Evolutionary conservation across 2,797 vertebrate species (phyloP).

Genomic region (Paratrypauchen microcephalus): DNA sequence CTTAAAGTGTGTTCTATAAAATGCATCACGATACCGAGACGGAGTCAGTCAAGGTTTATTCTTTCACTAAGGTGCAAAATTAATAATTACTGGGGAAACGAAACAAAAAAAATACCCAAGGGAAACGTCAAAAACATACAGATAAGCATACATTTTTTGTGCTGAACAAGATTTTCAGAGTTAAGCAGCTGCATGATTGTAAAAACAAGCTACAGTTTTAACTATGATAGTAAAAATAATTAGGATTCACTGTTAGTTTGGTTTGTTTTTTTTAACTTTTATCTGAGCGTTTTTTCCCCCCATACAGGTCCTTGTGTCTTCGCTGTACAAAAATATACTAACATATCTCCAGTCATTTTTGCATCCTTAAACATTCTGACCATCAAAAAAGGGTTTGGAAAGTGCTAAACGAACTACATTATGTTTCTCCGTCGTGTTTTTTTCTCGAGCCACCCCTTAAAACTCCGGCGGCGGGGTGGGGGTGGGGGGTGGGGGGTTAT

Average conservation of each 20-base stretch:
- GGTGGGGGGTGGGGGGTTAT: constrained; percentile 22
- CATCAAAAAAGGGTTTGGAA: constrained; percentile 77
- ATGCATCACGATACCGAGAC: constrained; percentile 87
- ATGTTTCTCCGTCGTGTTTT: constrained; percentile 24
- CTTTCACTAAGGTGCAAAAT: constrained; percentile 79
- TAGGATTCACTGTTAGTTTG: constrained; percentile 72
- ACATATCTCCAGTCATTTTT: constrained; percentile 80
- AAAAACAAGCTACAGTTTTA: constrained; percentile 79
- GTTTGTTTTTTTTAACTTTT: constrained; percentile 67
- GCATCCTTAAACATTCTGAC: constrained; percentile 81
- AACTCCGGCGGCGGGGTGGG: constrained; percentile 42
- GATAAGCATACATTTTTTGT: constrained; percentile 76
- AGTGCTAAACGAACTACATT: constrained; percentile 75
- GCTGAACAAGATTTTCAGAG: constrained; percentile 76
- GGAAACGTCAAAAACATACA: constrained; percentile 59
- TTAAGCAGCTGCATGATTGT: constrained; percentile 80
- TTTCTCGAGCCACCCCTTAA: constrained; percentile 25
- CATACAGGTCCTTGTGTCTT: constrained; percentile 73
- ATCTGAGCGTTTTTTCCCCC: constrained; percentile 48
- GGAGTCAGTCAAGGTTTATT: constrained; percentile 80
- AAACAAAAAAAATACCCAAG: constrained; percentile 24
- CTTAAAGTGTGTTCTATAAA: constrained; percentile 90
- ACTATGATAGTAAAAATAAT: constrained; percentile 83
- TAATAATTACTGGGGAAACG: constrained; percentile 60
- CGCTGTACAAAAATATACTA: constrained; percentile 85